Conservation (phyloP, 1,140 invertebrate genomes). For the Caenorhabditis tropicalis region DNA sequence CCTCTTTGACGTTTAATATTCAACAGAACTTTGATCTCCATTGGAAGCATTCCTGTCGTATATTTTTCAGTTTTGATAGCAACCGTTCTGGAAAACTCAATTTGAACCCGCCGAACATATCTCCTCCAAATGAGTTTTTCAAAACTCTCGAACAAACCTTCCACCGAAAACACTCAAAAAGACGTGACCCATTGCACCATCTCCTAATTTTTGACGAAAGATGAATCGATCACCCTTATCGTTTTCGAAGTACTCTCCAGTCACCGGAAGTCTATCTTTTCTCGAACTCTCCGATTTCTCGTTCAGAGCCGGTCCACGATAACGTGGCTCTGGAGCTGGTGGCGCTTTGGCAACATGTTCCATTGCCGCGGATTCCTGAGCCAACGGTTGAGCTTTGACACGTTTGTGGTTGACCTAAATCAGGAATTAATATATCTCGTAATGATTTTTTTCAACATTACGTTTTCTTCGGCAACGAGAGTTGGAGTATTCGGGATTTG, state of each 20-base stretch:
- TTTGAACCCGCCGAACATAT: too few relatives aligned
- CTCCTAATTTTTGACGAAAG: constrained; percentile 9
- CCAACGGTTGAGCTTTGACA: not conserved
- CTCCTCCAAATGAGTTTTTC: too few relatives aligned
- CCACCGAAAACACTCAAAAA: constrained; percentile 20
- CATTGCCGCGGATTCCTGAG: not conserved
- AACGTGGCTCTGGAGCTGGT: not conserved
- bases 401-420: constrained; percentile 23
- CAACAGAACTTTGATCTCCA: constrained; percentile 6
- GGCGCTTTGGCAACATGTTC: not conserved
- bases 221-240: constrained; percentile 19
- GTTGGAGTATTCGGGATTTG: constrained; percentile 27
- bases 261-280: constrained; percentile 26
- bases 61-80: constrained; percentile 27
- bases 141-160: too few relatives aligned
- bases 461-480: constrained; percentile 15
- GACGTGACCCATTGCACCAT: constrained; percentile 30
- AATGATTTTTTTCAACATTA: not conserved
- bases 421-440: not conserved
- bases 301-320: not conserved
- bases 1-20: not conserved
- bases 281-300: constrained; percentile 6
- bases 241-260: constrained; percentile 34
- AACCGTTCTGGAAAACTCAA: not conserved
- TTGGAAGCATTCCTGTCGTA: constrained; percentile 32